Evolutionary conservation across 2,113 vertebrate species (phyloP), one percentile per base, ranked within the genome.

Genomic region (Pelobates fuscus): DNA sequence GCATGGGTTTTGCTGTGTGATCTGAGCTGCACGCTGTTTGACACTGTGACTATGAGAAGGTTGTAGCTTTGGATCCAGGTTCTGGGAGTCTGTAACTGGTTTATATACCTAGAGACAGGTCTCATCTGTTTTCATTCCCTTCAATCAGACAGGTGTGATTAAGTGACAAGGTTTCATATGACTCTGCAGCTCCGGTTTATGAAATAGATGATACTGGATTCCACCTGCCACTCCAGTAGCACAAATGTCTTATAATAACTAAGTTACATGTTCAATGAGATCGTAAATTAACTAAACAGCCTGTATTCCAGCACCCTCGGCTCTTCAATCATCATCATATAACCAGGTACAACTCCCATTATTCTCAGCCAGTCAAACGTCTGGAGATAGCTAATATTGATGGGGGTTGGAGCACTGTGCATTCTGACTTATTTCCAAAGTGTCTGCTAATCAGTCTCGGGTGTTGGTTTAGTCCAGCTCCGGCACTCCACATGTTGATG

Each of bases 61-160:
- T n/a, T 71, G 55, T 14, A 52, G 69, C 14, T 23, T 17, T 41
- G 37, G 14, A 41, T 7, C 14, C 32, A 10, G 15, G 17, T 37
- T 65, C 11, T 23, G 43, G n/a, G n/a, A n/a, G n/a, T n/a, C n/a
- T 74, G 18, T 44, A 64, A 63, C 52, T 41, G 46, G 27, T 20
- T 43, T 21, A 73, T 2, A 74, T 66, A 57, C 21, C 71, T 21
- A 3, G 30, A 58, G 62, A 29, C 70, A 43, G 30, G 14, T 3
- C 52, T 74, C 71, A 74, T 66, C 71, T 66, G 49, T 66, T 74
- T 55, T 29, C 30, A 74, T 74, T 57, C 25, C 55, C 30, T 26
- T 65, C 30, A 27, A 21, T 49, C 46, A 65, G 18, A 37, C 70
- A 64, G 70, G 70, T 64, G 23, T 64, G 21, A 41, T 54, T 49